Conservation (phyloP, 2,113 vertebrate species). For the Polyodon spathula region DNA sequence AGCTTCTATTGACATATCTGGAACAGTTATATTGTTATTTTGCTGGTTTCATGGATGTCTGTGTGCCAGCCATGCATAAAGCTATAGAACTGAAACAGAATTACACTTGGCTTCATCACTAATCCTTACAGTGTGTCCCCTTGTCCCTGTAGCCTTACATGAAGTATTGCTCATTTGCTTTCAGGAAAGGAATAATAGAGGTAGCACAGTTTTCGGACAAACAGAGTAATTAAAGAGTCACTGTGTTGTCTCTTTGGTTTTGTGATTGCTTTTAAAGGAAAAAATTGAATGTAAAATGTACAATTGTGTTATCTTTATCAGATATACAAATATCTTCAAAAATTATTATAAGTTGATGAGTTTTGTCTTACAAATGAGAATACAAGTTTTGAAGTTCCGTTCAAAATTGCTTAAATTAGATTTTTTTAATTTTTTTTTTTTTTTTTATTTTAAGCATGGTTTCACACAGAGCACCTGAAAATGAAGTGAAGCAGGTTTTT, state of each 20-base stretch:
- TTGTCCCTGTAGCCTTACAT: conserved; percentile 29
- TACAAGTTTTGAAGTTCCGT: too few species aligned
- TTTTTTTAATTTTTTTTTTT: too few species aligned
- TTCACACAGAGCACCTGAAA: too few species aligned
- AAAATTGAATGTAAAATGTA: too few species aligned
- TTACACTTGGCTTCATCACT: conserved; percentile 38
- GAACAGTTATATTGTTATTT: conserved; percentile 41
- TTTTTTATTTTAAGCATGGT: too few species aligned
- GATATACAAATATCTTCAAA: too few species aligned
- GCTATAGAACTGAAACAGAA: conserved; percentile 30
- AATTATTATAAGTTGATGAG: too few species aligned
- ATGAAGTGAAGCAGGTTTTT: too few species aligned
- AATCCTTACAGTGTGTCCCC: conserved; percentile 33
- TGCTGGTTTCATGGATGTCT: conserved; percentile 28
- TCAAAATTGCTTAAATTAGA: too few species aligned
- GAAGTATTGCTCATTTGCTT: conserved; percentile 27
- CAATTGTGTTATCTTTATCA: too few species aligned
- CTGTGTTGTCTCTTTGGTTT: conserved; percentile 5
- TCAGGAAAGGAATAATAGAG: conserved; percentile 23
- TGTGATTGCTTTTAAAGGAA: too few species aligned
- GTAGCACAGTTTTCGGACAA: conserved; percentile 25
- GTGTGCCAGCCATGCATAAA: conserved; percentile 35
- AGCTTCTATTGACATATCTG: conserved; percentile 44
- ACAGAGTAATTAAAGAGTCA: conserved; percentile 18
- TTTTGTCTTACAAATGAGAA: too few species aligned